Evolutionary conservation across 2,797 vertebrate genomes (phyloP).

Genomic region (Channa striata): DNA sequence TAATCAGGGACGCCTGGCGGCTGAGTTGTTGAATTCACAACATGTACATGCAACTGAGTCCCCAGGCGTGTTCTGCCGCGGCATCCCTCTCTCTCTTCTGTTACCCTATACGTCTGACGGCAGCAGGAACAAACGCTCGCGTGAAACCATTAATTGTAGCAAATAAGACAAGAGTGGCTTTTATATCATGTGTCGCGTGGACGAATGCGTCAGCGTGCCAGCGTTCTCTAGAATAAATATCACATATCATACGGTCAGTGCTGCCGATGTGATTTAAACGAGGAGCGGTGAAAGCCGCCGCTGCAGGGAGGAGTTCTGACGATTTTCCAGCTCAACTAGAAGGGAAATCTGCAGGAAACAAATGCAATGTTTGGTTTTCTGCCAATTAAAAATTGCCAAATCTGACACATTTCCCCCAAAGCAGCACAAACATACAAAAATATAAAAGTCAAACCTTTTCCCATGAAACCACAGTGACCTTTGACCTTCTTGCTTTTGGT

Average conservation of each 20-base stretch:
- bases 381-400: not conserved
- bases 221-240: constrained; percentile 16
- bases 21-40: constrained; percentile 66
- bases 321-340: not conserved
- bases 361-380: not conserved
- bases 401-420: not conserved
- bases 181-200: not conserved
- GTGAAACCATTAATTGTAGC: not conserved
- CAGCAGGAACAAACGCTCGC: not conserved
- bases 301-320: not conserved
- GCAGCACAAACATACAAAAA: not conserved
- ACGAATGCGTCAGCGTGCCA: not conserved
- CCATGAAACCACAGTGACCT: constrained; percentile 11
- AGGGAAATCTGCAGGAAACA: not conserved
- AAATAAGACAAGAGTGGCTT: not conserved
- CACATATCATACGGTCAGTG: constrained; percentile 16
- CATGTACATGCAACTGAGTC: constrained; percentile 55
- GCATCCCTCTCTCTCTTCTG: constrained; percentile 36
- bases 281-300: constrained; percentile 21
- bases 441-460: not conserved
- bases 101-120: not conserved
- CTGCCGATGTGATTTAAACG: constrained; percentile 4
- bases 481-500: constrained; percentile 11
- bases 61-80: constrained; percentile 46
- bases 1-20: constrained; percentile 71